Evolutionary conservation across 1,140 invertebrate species (phyloP).

Genomic region (Heliconius melpomene): DNA sequence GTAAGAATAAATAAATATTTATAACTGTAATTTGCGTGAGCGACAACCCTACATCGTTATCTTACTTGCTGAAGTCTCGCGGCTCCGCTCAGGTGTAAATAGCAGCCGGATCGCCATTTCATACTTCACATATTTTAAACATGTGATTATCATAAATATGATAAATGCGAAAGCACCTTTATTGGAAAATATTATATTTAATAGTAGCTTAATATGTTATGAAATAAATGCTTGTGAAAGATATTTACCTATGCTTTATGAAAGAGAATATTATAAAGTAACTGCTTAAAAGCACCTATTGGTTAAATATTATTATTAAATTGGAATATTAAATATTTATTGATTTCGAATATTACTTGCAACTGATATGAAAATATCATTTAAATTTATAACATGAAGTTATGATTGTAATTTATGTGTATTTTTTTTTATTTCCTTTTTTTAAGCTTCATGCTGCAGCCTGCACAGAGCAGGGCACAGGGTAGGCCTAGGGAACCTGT

Average conservation of each 20-base stretch:
- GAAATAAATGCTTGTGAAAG: not conserved
- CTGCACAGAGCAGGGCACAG: no score
- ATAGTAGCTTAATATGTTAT: not conserved
- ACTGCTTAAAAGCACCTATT: not conserved
- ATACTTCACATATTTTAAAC: conserved; percentile 23
- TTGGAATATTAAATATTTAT: not conserved
- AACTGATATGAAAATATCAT: no score
- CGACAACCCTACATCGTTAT: conserved; percentile 19
- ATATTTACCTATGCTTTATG: not conserved
- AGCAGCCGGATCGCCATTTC: conserved; percentile 24
- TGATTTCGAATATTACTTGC: not conserved
- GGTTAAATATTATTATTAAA: not conserved
- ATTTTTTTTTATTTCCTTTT: no score
- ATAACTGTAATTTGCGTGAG: not conserved
- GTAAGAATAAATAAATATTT: not conserved
- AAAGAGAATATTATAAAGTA: not conserved
- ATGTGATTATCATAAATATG: conserved; percentile 23
- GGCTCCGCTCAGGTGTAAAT: conserved; percentile 30
- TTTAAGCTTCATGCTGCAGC: no score
- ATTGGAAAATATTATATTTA: conserved; percentile 7
- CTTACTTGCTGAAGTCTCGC: conserved; percentile 18
- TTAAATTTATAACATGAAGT: no score
- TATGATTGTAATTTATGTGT: no score
- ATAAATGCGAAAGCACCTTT: not conserved
- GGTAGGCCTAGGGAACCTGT: no score